phyloP scores from a whole-genome alignment of 2,797 vertebrate species.

The Allochrocebus solatus region DNA sequence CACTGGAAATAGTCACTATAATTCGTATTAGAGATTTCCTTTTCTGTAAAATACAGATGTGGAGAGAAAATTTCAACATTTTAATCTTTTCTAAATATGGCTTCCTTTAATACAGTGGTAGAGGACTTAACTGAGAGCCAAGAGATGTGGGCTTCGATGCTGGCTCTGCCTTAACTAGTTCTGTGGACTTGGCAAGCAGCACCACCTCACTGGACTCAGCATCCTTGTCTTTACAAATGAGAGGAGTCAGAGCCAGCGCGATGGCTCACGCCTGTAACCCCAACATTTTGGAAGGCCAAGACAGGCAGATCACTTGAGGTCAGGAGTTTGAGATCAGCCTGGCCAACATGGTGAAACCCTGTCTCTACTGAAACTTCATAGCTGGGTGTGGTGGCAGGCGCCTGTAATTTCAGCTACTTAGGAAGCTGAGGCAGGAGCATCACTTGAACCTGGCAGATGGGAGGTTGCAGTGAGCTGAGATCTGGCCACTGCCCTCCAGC shows the following conservation, averaged over 20 bases:
- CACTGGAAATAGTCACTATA: constrained; percentile 13
- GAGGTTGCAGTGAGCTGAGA: background rate
- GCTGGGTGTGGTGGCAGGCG: background rate
- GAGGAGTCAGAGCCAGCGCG: background rate
- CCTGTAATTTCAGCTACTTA: background rate
- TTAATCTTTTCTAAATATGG: constrained; percentile 19
- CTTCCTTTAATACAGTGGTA: background rate
- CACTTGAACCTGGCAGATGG: background rate
- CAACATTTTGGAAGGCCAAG: background rate
- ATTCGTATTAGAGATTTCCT: background rate
- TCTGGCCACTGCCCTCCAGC: background rate
- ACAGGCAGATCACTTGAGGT: background rate
- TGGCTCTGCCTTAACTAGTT: background rate
- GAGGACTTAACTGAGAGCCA: background rate
- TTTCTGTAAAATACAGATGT: background rate
- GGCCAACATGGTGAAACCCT: background rate
- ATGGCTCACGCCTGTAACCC: background rate
- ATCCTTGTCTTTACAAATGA: background rate
- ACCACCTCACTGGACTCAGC: fast-evolving
- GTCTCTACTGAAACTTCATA: background rate
- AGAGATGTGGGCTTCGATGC: fast-evolving
- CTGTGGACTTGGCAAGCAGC: background rate
- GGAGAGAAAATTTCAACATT: background rate
- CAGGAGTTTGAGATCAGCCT: background rate
- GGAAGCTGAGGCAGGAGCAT: background rate